phyloP scores from a whole-genome alignment of 92 coral and sea anemone genomes.

The Paramuricea clavata region DNA sequence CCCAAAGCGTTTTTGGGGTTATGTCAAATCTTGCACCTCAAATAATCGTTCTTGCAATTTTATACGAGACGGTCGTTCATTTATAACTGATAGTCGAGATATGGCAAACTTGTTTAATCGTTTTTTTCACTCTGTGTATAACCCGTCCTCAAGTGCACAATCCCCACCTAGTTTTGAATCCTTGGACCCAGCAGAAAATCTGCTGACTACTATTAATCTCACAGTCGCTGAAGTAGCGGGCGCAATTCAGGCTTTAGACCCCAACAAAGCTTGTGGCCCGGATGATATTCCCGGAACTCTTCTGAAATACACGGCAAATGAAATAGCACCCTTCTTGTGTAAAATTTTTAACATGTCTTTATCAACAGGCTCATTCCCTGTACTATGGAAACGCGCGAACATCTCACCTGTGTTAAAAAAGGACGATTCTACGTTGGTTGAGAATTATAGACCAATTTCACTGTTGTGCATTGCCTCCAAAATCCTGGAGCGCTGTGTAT shows the following conservation, averaged over 20 bases:
- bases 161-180: too few relatives aligned
- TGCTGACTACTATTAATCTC: too few relatives aligned
- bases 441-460: neutral
- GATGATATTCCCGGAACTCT: too few relatives aligned
- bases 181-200: too few relatives aligned
- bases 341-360: neutral
- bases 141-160: neutral
- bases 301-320: too few relatives aligned
- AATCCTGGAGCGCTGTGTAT: constrained; percentile 8
- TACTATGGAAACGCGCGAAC: neutral
- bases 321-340: neutral
- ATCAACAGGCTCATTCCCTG: neutral
- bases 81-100: constrained; percentile 34
- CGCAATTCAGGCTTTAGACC: too few relatives aligned
- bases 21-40: constrained; percentile 51
- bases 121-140: constrained; percentile 16
- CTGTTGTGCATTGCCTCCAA: neutral
- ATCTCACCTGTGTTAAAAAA: neutral
- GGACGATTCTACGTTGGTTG: neutral
- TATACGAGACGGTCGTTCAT: constrained; percentile 54
- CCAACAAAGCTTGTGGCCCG: too few relatives aligned
- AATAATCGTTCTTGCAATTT: constrained; percentile 34
- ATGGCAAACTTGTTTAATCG: constrained; percentile 5
- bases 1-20: constrained; percentile 67
- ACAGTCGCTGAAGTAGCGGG: too few relatives aligned